Percentiles rank a stretch among this genome's conserved stretches.
Evolutionary conservation across 2,113 vertebrate species (phyloP).

Genomic region (Nerophis ophidion): DNA sequence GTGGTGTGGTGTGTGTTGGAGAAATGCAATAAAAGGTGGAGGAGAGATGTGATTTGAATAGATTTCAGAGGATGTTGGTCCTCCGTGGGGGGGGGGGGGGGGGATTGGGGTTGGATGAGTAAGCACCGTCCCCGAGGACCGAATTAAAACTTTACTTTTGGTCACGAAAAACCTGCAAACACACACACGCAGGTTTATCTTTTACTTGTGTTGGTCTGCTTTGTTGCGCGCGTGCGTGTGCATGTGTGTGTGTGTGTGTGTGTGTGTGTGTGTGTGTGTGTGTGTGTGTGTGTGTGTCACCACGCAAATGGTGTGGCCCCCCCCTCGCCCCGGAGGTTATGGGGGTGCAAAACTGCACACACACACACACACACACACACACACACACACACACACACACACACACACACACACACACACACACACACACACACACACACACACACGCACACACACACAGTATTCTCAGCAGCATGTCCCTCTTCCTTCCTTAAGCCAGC

Average conservation of each 20-base stretch:
- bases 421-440: slow-evolving; percentile 66
- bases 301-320: slow-evolving; percentile 52
- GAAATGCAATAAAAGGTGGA: slow-evolving; percentile 77
- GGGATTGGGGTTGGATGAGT: slow-evolving; percentile 70
- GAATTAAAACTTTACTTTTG: slow-evolving; percentile 79
- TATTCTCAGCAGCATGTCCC: slow-evolving; percentile 66
- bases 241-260: slow-evolving; percentile 56
- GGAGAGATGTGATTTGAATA: slow-evolving; percentile 79
- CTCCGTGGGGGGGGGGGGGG: slow-evolving; percentile 26
- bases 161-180: slow-evolving; percentile 46
- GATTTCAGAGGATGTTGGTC: slow-evolving; percentile 72
- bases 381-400: slow-evolving; percentile 64
- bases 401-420: slow-evolving; percentile 40
- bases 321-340: slow-evolving; percentile 63
- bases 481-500: slow-evolving; percentile 62
- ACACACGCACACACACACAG: too few species aligned
- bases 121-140: slow-evolving; percentile 69
- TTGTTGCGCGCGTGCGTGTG: slow-evolving; percentile 27
- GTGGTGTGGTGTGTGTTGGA: slow-evolving; percentile 41
- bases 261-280: slow-evolving; percentile 27
- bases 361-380: slow-evolving; percentile 40
- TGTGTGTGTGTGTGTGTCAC: slow-evolving; percentile 43
- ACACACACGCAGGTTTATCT: slow-evolving; percentile 49
- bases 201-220: slow-evolving; percentile 46
- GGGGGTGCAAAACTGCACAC: slow-evolving; percentile 50